These are phyloP conservation scores for Sigmodon hispidus DNA, from an alignment of 2,113 vertebrate genomes.

Conservation along the genomic window DNA sequence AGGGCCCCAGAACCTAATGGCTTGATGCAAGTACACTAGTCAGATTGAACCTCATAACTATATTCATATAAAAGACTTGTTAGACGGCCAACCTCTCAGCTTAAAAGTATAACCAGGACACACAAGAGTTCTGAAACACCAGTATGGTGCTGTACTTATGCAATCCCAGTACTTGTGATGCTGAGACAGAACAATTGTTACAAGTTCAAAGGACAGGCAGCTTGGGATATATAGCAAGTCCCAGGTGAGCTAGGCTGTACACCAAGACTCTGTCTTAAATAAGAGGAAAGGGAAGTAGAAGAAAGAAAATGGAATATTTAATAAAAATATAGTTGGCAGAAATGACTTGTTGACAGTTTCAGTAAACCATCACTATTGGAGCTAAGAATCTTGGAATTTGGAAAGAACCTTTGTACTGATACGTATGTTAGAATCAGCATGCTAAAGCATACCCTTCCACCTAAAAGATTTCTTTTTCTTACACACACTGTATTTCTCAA, in stretches of 20 bases:
- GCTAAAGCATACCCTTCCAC: background rate
- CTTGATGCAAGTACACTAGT: background rate
- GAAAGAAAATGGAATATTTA: constrained; percentile 29
- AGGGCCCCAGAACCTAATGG: background rate
- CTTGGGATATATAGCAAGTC: background rate
- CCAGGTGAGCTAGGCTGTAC: background rate
- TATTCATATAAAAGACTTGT: constrained; percentile 27
- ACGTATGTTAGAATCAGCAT: background rate
- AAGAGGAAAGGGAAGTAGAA: background rate
- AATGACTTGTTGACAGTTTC: constrained; percentile 18
- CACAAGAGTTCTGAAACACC: background rate
- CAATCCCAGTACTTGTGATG: background rate
- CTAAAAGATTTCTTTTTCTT: constrained; percentile 29
- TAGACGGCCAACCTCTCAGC: background rate
- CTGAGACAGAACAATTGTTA: background rate
- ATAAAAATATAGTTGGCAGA: background rate
- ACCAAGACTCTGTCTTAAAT: background rate
- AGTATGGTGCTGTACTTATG: background rate
- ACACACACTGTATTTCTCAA: background rate
- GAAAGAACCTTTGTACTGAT: constrained; percentile 7
- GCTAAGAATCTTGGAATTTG: constrained; percentile 41
- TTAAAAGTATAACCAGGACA: constrained; percentile 22
- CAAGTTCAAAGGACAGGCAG: background rate
- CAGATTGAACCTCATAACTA: constrained; percentile 1
- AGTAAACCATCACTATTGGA: constrained; percentile 13